Evolutionary conservation across 2,113 vertebrate genomes (phyloP), one percentile per base, ranked within the genome.

Genomic region (Phylloscopus trochilus): DNA sequence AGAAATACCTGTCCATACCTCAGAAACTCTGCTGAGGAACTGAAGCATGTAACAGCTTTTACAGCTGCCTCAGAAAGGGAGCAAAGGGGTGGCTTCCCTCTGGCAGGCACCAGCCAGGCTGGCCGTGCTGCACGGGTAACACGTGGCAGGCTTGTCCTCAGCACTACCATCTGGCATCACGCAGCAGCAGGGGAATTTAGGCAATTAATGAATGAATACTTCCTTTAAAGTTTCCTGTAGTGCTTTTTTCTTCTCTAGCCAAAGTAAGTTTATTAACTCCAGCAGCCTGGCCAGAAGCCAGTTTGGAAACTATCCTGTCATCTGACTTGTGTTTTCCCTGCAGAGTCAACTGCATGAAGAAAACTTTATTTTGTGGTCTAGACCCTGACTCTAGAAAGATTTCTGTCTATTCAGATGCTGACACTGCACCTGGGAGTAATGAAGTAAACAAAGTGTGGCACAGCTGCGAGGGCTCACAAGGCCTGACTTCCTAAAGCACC

Each of bases 61-160:
- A 35, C 0, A 0, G 49, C 21, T 1, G 1, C 27, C 46, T 77
- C 37, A 62, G 63, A 27, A 52, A 47, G 0, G 0, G 35, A 49
- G n/a, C 0, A 0, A 30, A 81, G 19, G 10, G 4, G 39, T 0
- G 6, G 49, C 21, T 83, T 30, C 28, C 77, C 16, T 16, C 30
- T 37, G 37, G 46, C 33, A 59, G 26, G 56, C 66, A 88, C 13
- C 5, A 2, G 22, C 28, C 60, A 28, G 68, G 16, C 51, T 81
- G 46, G 27, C 37, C 0, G 0, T 35, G 46, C 23, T 0, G 0
- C 4, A 33, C 0, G 0, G 27, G 46, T 22, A 67, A 53, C 59
- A 43, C 2, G 7, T 43, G 70, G 16, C n/a, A 52, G 47, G 33
- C 26, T 75, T 76, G 27, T 75, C 60, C 62, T 56, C 58, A 77